A percentile compares a stretch with the other conserved stretches of the same genome.
Evolutionary conservation across 2,888 invertebrate genomes (phyloP).

Genomic region (Marronus borbonicus): DNA sequence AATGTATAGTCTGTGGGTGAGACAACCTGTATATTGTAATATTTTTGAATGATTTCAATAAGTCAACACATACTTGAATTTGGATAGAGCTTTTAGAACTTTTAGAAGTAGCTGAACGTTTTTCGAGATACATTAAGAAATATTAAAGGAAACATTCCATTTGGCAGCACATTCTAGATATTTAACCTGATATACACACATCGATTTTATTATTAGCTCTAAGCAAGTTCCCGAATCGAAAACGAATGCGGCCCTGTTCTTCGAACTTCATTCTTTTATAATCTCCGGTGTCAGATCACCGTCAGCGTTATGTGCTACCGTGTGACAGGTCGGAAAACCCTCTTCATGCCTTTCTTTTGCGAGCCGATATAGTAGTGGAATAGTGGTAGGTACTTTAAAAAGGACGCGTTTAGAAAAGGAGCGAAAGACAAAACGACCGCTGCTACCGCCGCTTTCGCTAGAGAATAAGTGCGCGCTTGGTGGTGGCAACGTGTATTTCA

Average conservation of each 20-base stretch:
- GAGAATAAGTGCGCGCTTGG: conserved; percentile 8
- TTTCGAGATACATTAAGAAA: too few species aligned
- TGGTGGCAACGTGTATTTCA: neutral
- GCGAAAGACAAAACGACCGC: conserved; percentile 20
- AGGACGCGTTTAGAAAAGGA: conserved; percentile 22
- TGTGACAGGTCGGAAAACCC: conserved; percentile 67
- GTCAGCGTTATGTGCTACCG: conserved; percentile 66
- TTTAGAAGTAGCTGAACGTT: too few species aligned
- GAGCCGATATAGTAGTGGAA: neutral
- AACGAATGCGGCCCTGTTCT: conserved; percentile 10
- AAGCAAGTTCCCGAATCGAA: neutral
- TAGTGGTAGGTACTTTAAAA: conserved; percentile 1
- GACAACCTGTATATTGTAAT: too few species aligned
- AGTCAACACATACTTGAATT: too few species aligned
- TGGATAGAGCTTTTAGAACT: too few species aligned
- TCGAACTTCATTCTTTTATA: conserved; percentile 30
- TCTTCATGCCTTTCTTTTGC: conserved; percentile 61
- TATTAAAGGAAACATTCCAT: too few species aligned
- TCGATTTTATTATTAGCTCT: too few species aligned
- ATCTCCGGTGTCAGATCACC: conserved; percentile 65
- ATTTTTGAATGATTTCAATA: too few species aligned
- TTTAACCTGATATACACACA: too few species aligned
- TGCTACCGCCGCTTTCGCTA: neutral
- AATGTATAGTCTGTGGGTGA: too few species aligned
- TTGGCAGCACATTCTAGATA: too few species aligned